phyloP scores from a whole-genome alignment of 2,888 invertebrate genomes.

The Mesorhabditis spiculigera region DNA sequence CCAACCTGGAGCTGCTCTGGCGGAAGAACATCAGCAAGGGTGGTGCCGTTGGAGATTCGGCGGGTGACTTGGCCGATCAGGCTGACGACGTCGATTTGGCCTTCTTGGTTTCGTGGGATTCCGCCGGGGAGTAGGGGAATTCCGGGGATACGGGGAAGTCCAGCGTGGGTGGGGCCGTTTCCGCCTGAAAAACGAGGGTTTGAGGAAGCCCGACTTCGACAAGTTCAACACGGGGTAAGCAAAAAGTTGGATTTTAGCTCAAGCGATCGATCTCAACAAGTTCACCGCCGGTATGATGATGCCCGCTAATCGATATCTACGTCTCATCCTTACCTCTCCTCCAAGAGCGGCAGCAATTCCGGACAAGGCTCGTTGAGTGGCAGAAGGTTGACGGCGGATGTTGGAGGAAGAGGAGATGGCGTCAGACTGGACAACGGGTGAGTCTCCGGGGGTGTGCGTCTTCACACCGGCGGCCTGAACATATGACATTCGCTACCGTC shows the following conservation, averaged over 20 bases:
- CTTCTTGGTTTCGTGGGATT: conserved; percentile 56
- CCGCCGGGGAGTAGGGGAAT: conserved; percentile 57
- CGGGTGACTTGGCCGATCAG: conserved; percentile 41
- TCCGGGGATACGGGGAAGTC: conserved; percentile 56
- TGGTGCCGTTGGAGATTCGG: conserved; percentile 58
- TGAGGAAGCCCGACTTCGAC: too few species aligned
- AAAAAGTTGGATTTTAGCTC: neutral
- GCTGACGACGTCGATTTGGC: conserved; percentile 56
- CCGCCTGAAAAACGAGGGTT: conserved; percentile 67
- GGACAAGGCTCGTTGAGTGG: conserved; percentile 61
- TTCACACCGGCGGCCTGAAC: conserved; percentile 20
- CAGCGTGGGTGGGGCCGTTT: conserved; percentile 57
- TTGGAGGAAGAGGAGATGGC: conserved; percentile 23
- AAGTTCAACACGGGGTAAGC: too few species aligned
- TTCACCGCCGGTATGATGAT: too few species aligned
- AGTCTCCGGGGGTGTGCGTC: conserved; percentile 24
- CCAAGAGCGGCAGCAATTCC: conserved; percentile 73
- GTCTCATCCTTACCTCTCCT: conserved; percentile 33
- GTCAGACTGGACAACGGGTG: conserved; percentile 19
- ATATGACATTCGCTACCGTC: conserved; percentile 20
- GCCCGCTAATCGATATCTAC: too few species aligned
- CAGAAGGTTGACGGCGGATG: conserved; percentile 53
- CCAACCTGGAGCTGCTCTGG: conserved; percentile 50
- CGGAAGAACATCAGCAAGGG: conserved; percentile 57
- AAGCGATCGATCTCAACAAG: neutral